Base-by-base conservation (phyloP, 2,113 vertebrate species). In the Calidris pygmaea region DNA sequence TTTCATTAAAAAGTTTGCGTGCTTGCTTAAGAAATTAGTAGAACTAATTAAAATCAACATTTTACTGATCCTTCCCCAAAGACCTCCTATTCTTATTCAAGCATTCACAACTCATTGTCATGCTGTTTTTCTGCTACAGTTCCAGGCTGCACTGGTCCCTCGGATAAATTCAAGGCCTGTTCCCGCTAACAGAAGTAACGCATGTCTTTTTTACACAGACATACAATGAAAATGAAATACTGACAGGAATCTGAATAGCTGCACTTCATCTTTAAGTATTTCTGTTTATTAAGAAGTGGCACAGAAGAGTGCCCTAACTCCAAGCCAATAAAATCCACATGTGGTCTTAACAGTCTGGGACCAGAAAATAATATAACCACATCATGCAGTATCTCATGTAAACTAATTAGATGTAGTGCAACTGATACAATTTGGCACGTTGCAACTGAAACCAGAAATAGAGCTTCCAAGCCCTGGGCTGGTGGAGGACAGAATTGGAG, bases 61-160 rank as follows among this genome's bases (percentile, higher is more conserved):
- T 89, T 70, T 45, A 60, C 74, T 55, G 50, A 85, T 62, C 50
- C n/a, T 91, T 91, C 58, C 39, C 66, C 45, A 45, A 14, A 66
- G 48, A 53, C 10, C 18, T 50, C 53, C 32, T 60, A 4, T 37
- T 71, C 15, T 37, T 30, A 59, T 34, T 71, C 35, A 75, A 72
- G 34, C 19, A 37, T 65, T 60, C 74, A 21, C 0, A 0, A 72
- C 30, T 47, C 1, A 0, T 27, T 29, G 32, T 15, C 47, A 2
- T 27, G 37, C 30, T 63, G 48, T 3, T 52, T 62, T 93, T 63
- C 73, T 80, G 45, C 39, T n/a, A 14, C 17, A 52, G 27, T 68
- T 73, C 12, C 18, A 73, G 48, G 55, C 30, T 62, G n/a, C 32
- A 10, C 8, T 29, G 45, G 30, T 53, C 21, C 48, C 62, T 68